Base-by-base conservation (phyloP, 2,113 vertebrate genomes). In the Labeo catla region DNA sequence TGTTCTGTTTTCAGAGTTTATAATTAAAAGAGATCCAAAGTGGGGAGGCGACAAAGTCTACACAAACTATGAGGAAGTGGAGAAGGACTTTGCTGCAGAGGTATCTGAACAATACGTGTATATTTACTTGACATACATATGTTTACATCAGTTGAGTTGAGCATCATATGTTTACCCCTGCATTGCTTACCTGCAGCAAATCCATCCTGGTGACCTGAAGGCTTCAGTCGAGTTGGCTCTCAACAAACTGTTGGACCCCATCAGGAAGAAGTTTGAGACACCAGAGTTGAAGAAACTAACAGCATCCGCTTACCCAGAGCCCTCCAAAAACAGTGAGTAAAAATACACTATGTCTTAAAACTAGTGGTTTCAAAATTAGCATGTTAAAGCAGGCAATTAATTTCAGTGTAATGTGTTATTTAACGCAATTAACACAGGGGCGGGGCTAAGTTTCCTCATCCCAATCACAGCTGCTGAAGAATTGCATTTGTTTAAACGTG, bases 161-260 rank as follows among this genome's bases (percentile, higher is more conserved):
- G 9, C 12, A 81, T 1, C 19, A 83, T 1, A 19, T 76, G 43
- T 52, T 57, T 12, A 86, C n/a, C 2, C 16, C 70, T 54, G 78
- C 12, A 49, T 16, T 15, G 63, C 23, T 76, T 43, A 36, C 9
- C 16, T 9, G 16, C 87, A 99, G 98, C 52, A 91, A 0, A 92
- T 99, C 82, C 98, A 99, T 84, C 98, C 98, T 0, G 98, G 98
- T 88, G 98, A 99, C 93, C 91, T 99, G 88, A 99, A 99, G 93
- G 96, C 95, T 79, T 98, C 98, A 0, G 96, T 99, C 84, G 98
- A 99, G 91, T 93, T 93, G 2, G 95, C 96, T 19, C 91, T 99
- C 54, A 98, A 99, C 92, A 96, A 96, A 73, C 93, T 99, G 45
- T 93, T 99, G 82, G 97, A 98, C 47, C 98, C 98, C 50, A 98